Percentiles rank a stretch among this genome's conserved stretches.
phyloP scores from a whole-genome alignment of 2,888 invertebrate species.

The Neoitamus cyanurus region DNA sequence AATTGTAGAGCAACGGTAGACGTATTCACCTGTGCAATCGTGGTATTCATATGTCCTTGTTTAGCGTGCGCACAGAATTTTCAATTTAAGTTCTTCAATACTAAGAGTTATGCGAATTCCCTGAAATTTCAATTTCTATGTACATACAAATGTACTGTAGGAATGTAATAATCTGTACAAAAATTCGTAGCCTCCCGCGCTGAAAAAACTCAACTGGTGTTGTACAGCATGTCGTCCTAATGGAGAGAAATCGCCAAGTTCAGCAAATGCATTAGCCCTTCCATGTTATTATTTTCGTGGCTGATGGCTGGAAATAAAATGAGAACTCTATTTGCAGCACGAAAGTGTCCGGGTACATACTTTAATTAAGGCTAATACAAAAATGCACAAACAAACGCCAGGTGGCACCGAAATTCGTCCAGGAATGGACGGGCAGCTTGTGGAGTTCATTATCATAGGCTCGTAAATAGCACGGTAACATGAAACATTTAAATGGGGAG shows the following conservation, averaged over 20 bases:
- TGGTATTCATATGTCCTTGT: background rate
- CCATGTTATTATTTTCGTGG: background rate
- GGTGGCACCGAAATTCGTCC: background rate
- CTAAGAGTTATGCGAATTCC: background rate
- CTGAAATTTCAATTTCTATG: background rate
- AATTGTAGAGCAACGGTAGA: background rate
- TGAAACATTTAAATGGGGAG: background rate
- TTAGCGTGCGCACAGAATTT: background rate
- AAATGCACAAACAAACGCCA: constrained; percentile 5
- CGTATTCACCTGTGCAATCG: background rate
- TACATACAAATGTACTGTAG: too few species aligned
- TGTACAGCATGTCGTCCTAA: background rate
- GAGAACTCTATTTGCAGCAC: background rate
- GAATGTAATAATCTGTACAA: too few species aligned
- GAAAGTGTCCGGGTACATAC: background rate
- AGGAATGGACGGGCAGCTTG: background rate
- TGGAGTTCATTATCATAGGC: background rate
- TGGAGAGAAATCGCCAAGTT: background rate
- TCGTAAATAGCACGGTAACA: constrained; percentile 3
- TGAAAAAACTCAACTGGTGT: background rate
- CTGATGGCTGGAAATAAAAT: background rate
- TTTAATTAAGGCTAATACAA: constrained; percentile 6
- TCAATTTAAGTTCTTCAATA: background rate
- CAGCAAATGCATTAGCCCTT: background rate
- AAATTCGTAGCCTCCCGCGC: too few species aligned